These are phyloP conservation scores for Melanostoma mellinum DNA, from an alignment of 2,888 invertebrate genomes.

Conservation along the genomic window DNA sequence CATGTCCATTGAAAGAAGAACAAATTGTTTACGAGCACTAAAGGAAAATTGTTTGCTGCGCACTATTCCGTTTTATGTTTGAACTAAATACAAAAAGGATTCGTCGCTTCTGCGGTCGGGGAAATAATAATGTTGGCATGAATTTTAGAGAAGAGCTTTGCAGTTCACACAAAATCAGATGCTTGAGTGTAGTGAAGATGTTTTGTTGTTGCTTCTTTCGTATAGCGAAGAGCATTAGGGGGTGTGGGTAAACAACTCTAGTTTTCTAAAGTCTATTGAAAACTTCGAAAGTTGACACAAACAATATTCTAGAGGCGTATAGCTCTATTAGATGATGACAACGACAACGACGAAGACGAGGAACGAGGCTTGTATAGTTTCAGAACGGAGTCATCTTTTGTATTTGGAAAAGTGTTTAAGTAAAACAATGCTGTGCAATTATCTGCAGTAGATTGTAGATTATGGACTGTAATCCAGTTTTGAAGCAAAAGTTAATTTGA, in stretches of 20 bases:
- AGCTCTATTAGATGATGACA: conserved; percentile 33
- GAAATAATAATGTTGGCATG: conserved; percentile 64
- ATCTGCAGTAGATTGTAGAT: not conserved
- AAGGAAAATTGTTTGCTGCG: conserved; percentile 53
- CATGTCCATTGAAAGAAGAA: conserved; percentile 30
- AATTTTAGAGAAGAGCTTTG: conserved; percentile 40
- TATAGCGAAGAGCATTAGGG: conserved; percentile 5
- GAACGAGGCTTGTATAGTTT: too few species aligned
- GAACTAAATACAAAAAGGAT: conserved; percentile 39
- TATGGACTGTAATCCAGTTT: not conserved
- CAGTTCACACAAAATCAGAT: conserved; percentile 46
- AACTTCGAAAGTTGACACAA: conserved; percentile 34
- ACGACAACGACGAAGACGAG: too few species aligned
- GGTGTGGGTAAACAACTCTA: not conserved
- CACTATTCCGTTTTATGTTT: conserved; percentile 36
- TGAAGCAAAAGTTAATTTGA: not conserved
- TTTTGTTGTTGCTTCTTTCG: not conserved
- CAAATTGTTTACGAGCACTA: conserved; percentile 45
- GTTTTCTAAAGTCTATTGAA: conserved; percentile 8
- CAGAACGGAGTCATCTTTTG: not conserved
- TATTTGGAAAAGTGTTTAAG: conserved; percentile 26
- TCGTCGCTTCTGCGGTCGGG: conserved; percentile 32
- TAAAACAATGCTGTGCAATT: conserved; percentile 8
- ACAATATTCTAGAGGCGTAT: conserved; percentile 18
- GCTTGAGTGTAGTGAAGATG: conserved; percentile 41